Conservation (phyloP, 2,888 invertebrate species). For the Epirrhoe tristata region DNA sequence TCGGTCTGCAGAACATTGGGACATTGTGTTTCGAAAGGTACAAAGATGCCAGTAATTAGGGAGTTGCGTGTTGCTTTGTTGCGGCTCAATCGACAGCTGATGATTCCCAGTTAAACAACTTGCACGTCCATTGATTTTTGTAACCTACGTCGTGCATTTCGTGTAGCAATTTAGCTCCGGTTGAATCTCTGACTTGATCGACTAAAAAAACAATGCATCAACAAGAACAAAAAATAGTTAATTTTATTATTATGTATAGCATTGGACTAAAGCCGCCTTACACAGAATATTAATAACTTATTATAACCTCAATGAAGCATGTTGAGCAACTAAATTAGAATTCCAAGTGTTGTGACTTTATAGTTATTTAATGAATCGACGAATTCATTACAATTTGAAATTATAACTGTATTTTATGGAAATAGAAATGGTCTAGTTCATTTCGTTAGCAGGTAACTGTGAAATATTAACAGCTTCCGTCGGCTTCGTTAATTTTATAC, state of each 20-base stretch:
- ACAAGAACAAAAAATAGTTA: neutral
- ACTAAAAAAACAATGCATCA: no score
- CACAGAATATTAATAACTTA: constrained; percentile 29
- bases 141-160: no score
- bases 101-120: neutral
- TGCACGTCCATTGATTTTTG: neutral
- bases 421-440: constrained; percentile 15
- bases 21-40: constrained; percentile 20
- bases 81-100: constrained; percentile 1
- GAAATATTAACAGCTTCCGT: constrained; percentile 18
- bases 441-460: constrained; percentile 10
- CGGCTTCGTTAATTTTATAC: constrained; percentile 3
- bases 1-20: constrained; percentile 15
- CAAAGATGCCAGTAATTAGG: constrained; percentile 38
- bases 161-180: no score
- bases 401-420: constrained; percentile 33
- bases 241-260: neutral
- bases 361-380: constrained; percentile 40
- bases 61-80: constrained; percentile 36
- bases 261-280: neutral
- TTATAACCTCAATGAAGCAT: constrained; percentile 17
- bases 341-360: constrained; percentile 36
- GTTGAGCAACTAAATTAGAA: constrained; percentile 35
- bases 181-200: no score
- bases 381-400: constrained; percentile 40